Percentiles rank a stretch among this genome's conserved stretches.
These are phyloP conservation scores for Neoascia interrupta DNA, from an alignment of 2,888 invertebrate genomes.

Conservation along the genomic window DNA sequence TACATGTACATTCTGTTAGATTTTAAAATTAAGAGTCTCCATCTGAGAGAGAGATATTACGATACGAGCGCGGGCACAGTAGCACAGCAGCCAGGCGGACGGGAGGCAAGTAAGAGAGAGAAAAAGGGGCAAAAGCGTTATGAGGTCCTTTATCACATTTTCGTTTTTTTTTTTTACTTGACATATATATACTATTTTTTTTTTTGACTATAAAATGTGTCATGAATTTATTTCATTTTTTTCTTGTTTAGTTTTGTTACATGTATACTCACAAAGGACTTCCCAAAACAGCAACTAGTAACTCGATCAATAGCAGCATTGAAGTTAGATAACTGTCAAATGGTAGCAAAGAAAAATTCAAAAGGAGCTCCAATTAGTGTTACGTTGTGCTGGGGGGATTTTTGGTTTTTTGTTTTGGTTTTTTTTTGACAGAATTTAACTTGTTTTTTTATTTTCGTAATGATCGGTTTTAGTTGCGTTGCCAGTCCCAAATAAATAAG, in stretches of 20 bases:
- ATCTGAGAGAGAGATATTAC: conserved; percentile 37
- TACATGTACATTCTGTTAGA: conserved; percentile 45
- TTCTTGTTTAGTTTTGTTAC: conserved; percentile 46
- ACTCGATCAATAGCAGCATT: conserved; percentile 69
- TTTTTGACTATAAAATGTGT: conserved; percentile 54
- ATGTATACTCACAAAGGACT: conserved; percentile 77
- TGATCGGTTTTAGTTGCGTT: conserved; percentile 70
- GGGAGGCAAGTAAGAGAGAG: conserved; percentile 35
- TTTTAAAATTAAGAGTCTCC: conserved; percentile 38
- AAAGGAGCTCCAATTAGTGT: conserved; percentile 69
- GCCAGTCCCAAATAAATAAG: conserved; percentile 67
- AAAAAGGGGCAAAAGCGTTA: conserved; percentile 51
- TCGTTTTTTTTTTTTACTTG: conserved; percentile 37
- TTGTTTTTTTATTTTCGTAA: conserved; percentile 47
- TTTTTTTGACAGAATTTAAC: conserved; percentile 56
- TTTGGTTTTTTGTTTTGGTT: conserved; percentile 15
- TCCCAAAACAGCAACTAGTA: conserved; percentile 77
- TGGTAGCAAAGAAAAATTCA: conserved; percentile 70
- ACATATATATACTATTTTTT: not conserved
- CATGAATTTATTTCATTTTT: conserved; percentile 43
- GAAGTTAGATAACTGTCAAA: conserved; percentile 69
- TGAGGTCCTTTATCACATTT: conserved; percentile 46
- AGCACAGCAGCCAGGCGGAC: conserved; percentile 41
- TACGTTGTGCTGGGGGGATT: conserved; percentile 40
- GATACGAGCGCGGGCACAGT: conserved; percentile 33